A percentile compares a stretch with the other conserved stretches of the same genome.
phyloP scores from a whole-genome alignment of 2,113 vertebrate species.

The Oryzias celebensis region DNA sequence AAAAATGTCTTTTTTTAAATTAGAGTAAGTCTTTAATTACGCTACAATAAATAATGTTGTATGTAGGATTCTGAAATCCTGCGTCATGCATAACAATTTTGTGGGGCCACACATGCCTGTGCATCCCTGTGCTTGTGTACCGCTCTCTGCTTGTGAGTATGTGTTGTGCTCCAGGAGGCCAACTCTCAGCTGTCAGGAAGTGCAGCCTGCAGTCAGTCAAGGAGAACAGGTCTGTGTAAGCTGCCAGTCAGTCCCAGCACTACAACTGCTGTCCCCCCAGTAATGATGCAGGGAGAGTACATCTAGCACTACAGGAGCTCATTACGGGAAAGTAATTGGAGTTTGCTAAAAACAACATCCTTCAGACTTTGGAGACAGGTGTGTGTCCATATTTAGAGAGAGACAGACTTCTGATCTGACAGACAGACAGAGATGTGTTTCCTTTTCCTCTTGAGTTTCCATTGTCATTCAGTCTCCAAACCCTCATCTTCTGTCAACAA shows the following conservation, averaged over 20 bases:
- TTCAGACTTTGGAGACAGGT: conserved; percentile 48
- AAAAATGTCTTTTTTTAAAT: too few relatives aligned
- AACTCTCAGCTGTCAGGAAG: conserved; percentile 66
- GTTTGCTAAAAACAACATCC: conserved; percentile 64
- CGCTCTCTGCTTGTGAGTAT: conserved; percentile 4
- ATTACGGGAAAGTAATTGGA: conserved; percentile 76
- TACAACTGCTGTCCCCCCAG: conserved; percentile 60
- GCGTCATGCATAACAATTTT: conserved; percentile 1
- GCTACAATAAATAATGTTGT: too few relatives aligned
- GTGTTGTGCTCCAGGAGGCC: conserved; percentile 41
- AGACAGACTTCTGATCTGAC: conserved; percentile 10
- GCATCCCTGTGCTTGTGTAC: conserved; percentile 18
- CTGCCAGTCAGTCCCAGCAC: conserved; percentile 71
- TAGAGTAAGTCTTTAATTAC: too few relatives aligned
- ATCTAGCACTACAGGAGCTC: conserved; percentile 63
- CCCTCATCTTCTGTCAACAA: conserved; percentile 20
- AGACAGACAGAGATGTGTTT: neutral
- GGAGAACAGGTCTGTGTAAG: conserved; percentile 64
- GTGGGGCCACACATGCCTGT: conserved; percentile 7
- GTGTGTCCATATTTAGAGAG: conserved; percentile 55
- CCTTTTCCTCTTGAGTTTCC: neutral
- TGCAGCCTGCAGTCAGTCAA: conserved; percentile 66
- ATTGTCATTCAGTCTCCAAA: conserved; percentile 17
- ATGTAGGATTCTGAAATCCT: neutral
- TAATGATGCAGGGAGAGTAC: conserved; percentile 69